Base-by-base conservation (phyloP, 2,888 invertebrate genomes). In the Smittia sp. region DNA sequence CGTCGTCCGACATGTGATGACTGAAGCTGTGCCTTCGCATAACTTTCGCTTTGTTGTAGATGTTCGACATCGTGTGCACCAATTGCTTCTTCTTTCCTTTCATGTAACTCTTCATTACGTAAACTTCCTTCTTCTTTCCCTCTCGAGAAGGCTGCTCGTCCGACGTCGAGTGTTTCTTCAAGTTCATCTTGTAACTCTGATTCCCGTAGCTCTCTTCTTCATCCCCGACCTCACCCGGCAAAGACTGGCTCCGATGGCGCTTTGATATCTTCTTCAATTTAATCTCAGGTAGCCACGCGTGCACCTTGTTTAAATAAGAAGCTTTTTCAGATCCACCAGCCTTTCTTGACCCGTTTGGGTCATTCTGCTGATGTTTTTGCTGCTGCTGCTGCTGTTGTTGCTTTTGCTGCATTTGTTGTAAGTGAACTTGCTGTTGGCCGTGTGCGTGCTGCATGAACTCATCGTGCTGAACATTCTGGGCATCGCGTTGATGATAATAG, bases 61-160 rank as follows among this genome's bases (percentile, higher is more conserved):
- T 87, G 22, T 92, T 93, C 0, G 92, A 93, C 82, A 94, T 90
- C 0, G 93, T 93, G 0, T 92, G 89, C 0, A 93, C 92, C 72
- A 94, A 84, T 3, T 90, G 89, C 76, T 91, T 90, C 79, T 92
- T 92, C 80, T 92, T 92, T 82, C 91, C 92, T 78, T 90, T 89
- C 77, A 84, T 83, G 11, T 32, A 77, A 20, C 32, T 76, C 27
- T 74, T 67, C 24, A 52, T 72, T 3, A 62, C 72, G 7, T 38
- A 32, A 32, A 15, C 52, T 25, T 54, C 70, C 66, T 32, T 54
- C 6, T 38, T 74, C 22, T 74, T 77, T 1, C 78, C 78, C 1
- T 78, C 77, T n/a, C 77, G 77, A 22, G 11, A 52, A 32, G 38
- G 75, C 75, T 73, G 76, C 18, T 58, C 15, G 22, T 58, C 58